phyloP scores from a whole-genome alignment of 2,113 vertebrate genomes.

The Dipodomys ordii region DNA sequence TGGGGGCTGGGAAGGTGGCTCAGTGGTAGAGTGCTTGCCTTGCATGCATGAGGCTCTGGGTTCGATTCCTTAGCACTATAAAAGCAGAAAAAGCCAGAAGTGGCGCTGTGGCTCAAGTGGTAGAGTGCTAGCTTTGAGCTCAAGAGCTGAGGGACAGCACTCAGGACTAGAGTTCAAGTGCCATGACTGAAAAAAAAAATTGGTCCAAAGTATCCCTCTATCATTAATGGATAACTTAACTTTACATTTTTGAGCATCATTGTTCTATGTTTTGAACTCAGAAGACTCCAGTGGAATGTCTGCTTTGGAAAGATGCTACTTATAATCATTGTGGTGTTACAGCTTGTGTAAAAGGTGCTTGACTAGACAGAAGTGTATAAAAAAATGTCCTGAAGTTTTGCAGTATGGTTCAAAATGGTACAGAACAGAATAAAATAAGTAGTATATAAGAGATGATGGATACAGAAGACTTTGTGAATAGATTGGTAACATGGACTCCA shows the following conservation, averaged over 20 bases:
- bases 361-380: neutral
- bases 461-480: neutral
- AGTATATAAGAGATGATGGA: neutral
- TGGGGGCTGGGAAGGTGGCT: too few relatives aligned
- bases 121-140: too few relatives aligned
- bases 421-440: neutral
- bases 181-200: too few relatives aligned
- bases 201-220: neutral
- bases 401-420: neutral
- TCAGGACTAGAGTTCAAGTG: too few relatives aligned
- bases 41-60: too few relatives aligned
- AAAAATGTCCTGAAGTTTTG: conserved; percentile 13
- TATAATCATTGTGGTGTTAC: neutral
- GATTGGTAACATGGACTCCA: neutral
- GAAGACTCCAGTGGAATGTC: neutral
- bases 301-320: neutral
- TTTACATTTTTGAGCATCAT: neutral
- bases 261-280: conserved; percentile 14
- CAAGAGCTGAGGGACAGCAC: too few relatives aligned
- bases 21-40: too few relatives aligned
- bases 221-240: neutral
- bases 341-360: neutral
- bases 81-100: too few relatives aligned
- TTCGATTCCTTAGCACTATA: too few relatives aligned
- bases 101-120: too few relatives aligned